Evolutionary conservation across 2,797 vertebrate species (phyloP), one percentile per base, ranked within the genome.

Genomic region (Sebastes oblongus): DNA sequence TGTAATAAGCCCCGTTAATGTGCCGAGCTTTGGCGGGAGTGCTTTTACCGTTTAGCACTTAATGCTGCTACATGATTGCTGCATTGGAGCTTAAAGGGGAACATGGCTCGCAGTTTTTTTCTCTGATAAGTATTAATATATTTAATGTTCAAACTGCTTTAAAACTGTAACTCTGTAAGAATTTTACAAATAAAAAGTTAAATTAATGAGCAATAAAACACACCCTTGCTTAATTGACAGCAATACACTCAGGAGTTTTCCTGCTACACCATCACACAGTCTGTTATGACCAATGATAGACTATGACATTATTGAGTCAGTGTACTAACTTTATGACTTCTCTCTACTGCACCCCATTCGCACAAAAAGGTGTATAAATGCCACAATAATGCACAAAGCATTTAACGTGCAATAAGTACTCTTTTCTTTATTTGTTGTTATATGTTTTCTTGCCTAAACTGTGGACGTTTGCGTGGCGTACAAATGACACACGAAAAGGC

Each of bases 21-120:
- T 67, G 72, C 3, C 0, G 24, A 58, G 60, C 54, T 50, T 14
- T 1, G 20, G 67, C 39, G 46, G 46, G 13, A 78, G 66, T 25
- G 59, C 59, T 78, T 75, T 82, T 70, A 72, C 54, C 14, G 20
- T 79, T 76, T 80, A 77, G 71, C 83, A 73, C n/a, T 66, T 24
- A 52, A 54, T 54, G n/a, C 16, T 68, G 24, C 58, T 67, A 80
- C 79, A 84, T 61, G 32, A 66, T 32, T 70, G 42, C 50, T 30
- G 73, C 8, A 0, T 1, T 18, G 8, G 20, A 55, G 24, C 20
- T 58, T 30, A 36, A 66, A 42, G 3, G 16, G 39, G 14, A 56
- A 27, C 22, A 13, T 50, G 7, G 10, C 27, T 32, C 30, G 13
- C 30, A 2, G 2, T 39, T 6, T 32, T 3, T 73, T 52, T 27